Conservation (phyloP, 2,888 invertebrate genomes). For the Synergus gifuensis region DNA sequence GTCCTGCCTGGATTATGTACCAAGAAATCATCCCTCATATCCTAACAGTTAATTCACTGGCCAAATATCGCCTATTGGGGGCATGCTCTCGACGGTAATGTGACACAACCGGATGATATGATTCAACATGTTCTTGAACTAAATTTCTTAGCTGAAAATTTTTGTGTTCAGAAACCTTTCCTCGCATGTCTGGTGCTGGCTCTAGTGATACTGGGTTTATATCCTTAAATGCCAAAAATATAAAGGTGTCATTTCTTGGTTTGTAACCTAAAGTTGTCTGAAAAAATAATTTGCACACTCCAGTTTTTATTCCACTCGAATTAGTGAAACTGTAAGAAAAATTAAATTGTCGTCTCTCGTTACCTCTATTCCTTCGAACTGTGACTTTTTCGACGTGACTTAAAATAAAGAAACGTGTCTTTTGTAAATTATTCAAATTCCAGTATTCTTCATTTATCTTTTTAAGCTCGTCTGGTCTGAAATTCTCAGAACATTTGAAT, state of each 20-base stretch:
- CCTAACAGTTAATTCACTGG: conserved; percentile 40
- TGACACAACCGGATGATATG: conserved; percentile 43
- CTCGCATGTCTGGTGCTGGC: conserved; percentile 17
- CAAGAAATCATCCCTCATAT: conserved; percentile 45
- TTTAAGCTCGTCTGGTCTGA: too few relatives aligned
- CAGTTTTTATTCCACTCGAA: not conserved
- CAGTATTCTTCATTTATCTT: too few relatives aligned
- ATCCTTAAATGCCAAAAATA: not conserved
- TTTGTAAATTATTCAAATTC: too few relatives aligned
- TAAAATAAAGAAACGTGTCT: too few relatives aligned
- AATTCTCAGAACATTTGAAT: too few relatives aligned
- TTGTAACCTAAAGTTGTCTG: conserved; percentile 37
- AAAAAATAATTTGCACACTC: conserved; percentile 33
- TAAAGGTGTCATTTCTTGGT: conserved; percentile 21
- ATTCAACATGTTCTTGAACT: conserved; percentile 40
- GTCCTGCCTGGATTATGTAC: conserved; percentile 17
- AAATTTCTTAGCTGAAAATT: not conserved
- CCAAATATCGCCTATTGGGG: conserved; percentile 43
- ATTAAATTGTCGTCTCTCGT: not conserved
- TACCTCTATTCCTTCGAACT: too few relatives aligned
- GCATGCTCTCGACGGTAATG: conserved; percentile 46
- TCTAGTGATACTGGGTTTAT: not conserved
- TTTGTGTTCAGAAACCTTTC: not conserved
- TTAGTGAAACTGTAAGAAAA: not conserved
- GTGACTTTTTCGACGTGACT: too few relatives aligned